Evolutionary conservation across 2,888 invertebrate genomes (phyloP), one percentile per base, ranked within the genome.

Genomic region (Chrysodeixis includens): DNA sequence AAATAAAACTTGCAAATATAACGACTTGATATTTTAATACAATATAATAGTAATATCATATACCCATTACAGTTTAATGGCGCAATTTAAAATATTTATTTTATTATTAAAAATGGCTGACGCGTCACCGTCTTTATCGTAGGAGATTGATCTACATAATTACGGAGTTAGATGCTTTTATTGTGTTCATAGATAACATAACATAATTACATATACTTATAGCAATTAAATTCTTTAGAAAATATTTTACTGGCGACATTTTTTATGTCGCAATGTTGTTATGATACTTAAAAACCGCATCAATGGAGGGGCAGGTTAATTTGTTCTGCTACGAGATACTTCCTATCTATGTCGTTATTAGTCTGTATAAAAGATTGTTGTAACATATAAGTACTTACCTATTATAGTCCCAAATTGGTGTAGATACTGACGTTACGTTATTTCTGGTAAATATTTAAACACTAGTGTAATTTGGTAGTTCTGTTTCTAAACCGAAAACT

Each of bases 91-190:
- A 66, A 78, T 70, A 72, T 76, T 66, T 69, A 65, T 68, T 67
- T 73, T 71, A 63, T 59, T 66, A 71, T 71, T 58, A 67, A 66
- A 63, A 53, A 63, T 58, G 60, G 65, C 52, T 53, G 56, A 67
- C 57, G 66, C 68, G 69, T 64, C 69, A 70, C 62, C 65, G 62
- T 63, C 59, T 76, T 77, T 79, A 71, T 71, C 76, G 44, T 66
- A 56, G 70, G 68, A 77, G 73, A 80, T 81, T 81, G 77, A 81
- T 81, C 73, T 73, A 71, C 65, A 69, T 81, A 81, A 77, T 81
- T 75, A 81, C 65, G 55, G 62, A 65, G 64, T 76, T 66, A 80
- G 78, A 80, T 79, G 57, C 30, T 70, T 72, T 79, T 79, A 81
- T 79, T 79, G 79, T 79, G 58, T 49, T 56, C 74, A 65, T 54